Base-by-base conservation (phyloP, 2,797 vertebrate genomes). In the Acrossocheilus wenchowensis region DNA sequence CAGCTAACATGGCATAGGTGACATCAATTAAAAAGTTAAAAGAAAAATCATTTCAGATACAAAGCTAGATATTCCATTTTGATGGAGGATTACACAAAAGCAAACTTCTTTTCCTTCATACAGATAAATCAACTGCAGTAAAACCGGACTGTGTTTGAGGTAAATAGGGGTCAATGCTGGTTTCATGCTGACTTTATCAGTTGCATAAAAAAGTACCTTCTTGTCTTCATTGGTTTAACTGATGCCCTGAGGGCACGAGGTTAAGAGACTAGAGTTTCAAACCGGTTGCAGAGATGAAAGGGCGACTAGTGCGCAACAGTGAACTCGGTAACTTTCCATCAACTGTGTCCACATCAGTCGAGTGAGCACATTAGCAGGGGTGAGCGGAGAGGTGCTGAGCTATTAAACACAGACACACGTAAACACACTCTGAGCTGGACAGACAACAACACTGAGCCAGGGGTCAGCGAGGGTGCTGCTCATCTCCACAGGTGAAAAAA, bases 391-490 rank as follows among this genome's bases (percentile, higher is more conserved):
- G 80, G 64, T 43, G 62, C 26, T 84, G 45, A 83, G 64, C 52
- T 81, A 72, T 82, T 82, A 84, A 78, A 84, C 73, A 72, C 39
- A 78, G 57, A 54, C 71, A 69, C 17, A 50, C 62, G 45, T 52
- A 85, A 82, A 69, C 52, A 78, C 66, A 81, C 69, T 11, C 75
- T 26, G 83, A 74, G 64, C 69, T 78, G 83, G 73, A 85, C 39
- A 23, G 41, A 62, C 43, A 86, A 57, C 78, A 84, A 80, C 68
- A 64, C 30, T 1, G 43, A 45, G 77, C 9, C 11, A 74, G 78
- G 62, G 85, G 84, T 90, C 75, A 73, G 78, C 45, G 11, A 85
- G 85, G 82, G 82, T 83, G 50, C 57, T 69, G 41, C 54, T 83
- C 50, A 2, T 77, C 64, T 73, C 43, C 69, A 36, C 17, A 60